Conservation (phyloP, 2,797 vertebrate genomes). For the Apogon hyalosoma region DNA sequence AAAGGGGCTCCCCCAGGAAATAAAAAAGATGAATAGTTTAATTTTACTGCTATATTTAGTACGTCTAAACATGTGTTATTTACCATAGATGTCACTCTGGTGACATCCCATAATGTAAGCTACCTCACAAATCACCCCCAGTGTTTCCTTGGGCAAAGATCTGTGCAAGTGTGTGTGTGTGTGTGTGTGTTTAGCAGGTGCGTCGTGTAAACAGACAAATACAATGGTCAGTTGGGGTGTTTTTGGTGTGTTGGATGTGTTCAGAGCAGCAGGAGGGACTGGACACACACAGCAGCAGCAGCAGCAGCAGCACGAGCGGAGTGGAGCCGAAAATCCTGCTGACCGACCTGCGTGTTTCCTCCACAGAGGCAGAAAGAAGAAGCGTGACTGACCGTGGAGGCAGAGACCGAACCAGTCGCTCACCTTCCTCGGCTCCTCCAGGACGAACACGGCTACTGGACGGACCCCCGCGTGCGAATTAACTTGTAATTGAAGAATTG, state of each 20-base stretch:
- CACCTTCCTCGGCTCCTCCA: conserved; percentile 52
- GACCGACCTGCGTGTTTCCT: conserved; percentile 72
- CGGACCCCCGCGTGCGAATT: conserved; percentile 31
- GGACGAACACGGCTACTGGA: background rate
- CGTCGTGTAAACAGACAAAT: background rate
- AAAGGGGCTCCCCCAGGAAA: conserved; percentile 25
- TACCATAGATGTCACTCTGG: conserved; percentile 7
- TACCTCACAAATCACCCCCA: conserved; percentile 7
- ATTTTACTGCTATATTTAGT: conserved; percentile 20
- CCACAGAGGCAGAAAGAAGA: conserved; percentile 62
- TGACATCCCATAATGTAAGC: background rate
- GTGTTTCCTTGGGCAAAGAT: background rate
- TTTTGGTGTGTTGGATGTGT: conserved; percentile 4
- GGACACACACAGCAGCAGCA: conserved; percentile 36
- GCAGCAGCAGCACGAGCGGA: conserved; percentile 70
- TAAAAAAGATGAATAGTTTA: background rate
- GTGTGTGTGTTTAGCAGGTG: conserved; percentile 16
- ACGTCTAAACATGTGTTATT: conserved; percentile 6
- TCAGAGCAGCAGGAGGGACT: conserved; percentile 24
- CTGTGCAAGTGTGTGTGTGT: background rate
- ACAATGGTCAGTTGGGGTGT: background rate
- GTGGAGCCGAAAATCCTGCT: conserved; percentile 73
- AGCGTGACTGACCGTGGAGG: conserved; percentile 76
- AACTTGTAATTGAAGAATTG: conserved; percentile 45
- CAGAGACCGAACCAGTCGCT: conserved; percentile 50